A percentile compares a stretch with the other conserved stretches of the same genome.
phyloP scores from a whole-genome alignment of 1,140 invertebrate genomes.

The Oscheius sp. region DNA sequence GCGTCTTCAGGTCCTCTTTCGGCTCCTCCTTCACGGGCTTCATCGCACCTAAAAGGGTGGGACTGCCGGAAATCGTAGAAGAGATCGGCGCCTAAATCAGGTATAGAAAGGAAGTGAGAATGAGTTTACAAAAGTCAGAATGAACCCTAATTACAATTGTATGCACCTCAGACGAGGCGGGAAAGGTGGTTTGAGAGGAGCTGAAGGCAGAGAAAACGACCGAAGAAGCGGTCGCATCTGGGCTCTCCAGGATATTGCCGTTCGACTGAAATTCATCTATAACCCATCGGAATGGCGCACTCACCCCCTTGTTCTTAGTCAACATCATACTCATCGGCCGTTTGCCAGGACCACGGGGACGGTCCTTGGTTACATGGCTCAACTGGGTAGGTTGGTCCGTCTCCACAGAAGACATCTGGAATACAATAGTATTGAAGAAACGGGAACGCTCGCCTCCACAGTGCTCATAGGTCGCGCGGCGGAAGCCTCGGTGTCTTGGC shows the following conservation, averaged over 20 bases:
- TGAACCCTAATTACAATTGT: too few relatives aligned
- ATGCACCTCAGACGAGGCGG: too few relatives aligned
- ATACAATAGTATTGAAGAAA: background rate
- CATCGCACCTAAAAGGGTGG: too few relatives aligned
- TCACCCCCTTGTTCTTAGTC: background rate
- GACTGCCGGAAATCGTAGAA: too few relatives aligned
- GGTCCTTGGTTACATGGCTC: background rate
- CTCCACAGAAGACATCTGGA: background rate
- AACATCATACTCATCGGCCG: background rate
- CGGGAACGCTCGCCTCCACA: background rate
- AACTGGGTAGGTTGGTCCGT: background rate
- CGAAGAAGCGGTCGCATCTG: background rate
- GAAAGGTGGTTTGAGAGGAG: too few relatives aligned
- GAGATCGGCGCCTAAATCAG: too few relatives aligned
- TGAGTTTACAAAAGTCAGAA: too few relatives aligned
- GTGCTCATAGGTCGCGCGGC: background rate
- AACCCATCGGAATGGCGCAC: too few relatives aligned
- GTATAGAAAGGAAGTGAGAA: too few relatives aligned
- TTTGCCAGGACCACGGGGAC: background rate
- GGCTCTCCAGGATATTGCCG: background rate
- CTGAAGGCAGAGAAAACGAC: background rate
- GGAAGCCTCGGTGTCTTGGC: background rate
- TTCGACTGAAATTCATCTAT: background rate
- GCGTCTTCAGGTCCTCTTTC: too few relatives aligned
- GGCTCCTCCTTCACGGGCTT: too few relatives aligned